Evolutionary conservation across 2,888 invertebrate genomes (phyloP).

Genomic region (Cosmia pyralina): DNA sequence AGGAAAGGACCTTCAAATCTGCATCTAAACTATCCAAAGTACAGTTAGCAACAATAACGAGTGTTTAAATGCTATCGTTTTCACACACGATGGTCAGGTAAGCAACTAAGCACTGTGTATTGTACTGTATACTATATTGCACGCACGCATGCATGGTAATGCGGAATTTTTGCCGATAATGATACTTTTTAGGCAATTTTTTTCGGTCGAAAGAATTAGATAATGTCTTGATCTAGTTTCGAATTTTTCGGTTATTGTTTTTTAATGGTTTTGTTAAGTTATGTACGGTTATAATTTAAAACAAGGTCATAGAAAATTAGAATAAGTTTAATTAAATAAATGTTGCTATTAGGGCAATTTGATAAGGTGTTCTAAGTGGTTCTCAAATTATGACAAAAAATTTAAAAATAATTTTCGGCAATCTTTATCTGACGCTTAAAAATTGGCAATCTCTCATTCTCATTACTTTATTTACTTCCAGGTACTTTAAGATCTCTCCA

Average conservation of each 20-base stretch:
- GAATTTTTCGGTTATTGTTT: not conserved
- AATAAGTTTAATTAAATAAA: not conserved
- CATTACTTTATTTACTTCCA: not conserved
- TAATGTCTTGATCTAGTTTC: slow-evolving; percentile 27
- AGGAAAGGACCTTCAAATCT: not conserved
- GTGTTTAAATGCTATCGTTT: slow-evolving; percentile 60
- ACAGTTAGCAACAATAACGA: slow-evolving; percentile 62
- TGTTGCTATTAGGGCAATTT: too few relatives aligned
- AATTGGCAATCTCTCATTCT: not conserved
- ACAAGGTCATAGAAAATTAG: not conserved
- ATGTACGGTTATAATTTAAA: not conserved
- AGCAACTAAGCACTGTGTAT: not conserved
- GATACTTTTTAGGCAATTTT: slow-evolving; percentile 20
- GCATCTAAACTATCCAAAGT: slow-evolving; percentile 10
- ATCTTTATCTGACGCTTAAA: not conserved
- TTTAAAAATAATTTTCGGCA: too few relatives aligned
- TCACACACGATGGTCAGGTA: slow-evolving; percentile 53
- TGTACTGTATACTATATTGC: slow-evolving; percentile 17
- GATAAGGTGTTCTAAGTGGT: not conserved
- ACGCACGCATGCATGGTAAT: slow-evolving; percentile 51
- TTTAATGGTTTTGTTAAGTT: not conserved
- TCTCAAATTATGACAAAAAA: too few relatives aligned
- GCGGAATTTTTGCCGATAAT: slow-evolving; percentile 29
- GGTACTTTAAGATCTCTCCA: not conserved
- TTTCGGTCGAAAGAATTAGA: slow-evolving; percentile 22